Conservation (phyloP, 1,140 invertebrate species). For the Laupala kohalensis region DNA sequence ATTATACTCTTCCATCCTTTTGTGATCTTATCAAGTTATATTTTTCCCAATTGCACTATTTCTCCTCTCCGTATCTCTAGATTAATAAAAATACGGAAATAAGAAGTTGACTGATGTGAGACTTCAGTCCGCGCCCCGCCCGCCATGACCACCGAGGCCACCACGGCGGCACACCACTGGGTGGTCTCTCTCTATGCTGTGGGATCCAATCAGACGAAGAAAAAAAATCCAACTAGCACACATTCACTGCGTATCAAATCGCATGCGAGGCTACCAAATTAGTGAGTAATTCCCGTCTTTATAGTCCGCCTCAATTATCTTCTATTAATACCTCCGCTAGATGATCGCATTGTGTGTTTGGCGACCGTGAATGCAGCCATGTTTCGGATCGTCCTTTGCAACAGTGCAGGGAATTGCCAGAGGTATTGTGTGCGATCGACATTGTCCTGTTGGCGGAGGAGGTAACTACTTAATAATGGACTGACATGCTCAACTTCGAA, state of each 20-base stretch:
- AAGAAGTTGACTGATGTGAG: too few relatives aligned
- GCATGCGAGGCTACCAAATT: background rate
- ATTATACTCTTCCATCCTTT: too few relatives aligned
- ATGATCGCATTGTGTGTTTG: background rate
- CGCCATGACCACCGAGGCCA: background rate
- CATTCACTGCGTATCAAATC: background rate
- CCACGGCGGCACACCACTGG: too few relatives aligned
- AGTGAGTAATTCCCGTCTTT: background rate
- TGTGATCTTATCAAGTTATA: too few relatives aligned
- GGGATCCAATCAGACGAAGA: background rate
- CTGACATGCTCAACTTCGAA: too few relatives aligned
- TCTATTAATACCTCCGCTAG: background rate
- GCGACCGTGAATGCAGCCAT: too few relatives aligned
- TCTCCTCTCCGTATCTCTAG: too few relatives aligned
- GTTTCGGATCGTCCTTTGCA: background rate
- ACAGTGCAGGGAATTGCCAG: background rate
- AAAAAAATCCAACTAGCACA: background rate
- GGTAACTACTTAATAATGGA: background rate
- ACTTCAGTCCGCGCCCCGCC: too few relatives aligned
- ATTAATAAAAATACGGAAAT: too few relatives aligned
- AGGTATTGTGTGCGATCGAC: background rate
- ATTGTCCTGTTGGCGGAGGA: background rate
- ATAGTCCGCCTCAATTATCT: background rate
- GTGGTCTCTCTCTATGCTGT: too few relatives aligned
- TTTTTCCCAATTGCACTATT: too few relatives aligned